Evolutionary conservation across 2,888 invertebrate genomes (phyloP).

Genomic region (Lycaena phlaeas): DNA sequence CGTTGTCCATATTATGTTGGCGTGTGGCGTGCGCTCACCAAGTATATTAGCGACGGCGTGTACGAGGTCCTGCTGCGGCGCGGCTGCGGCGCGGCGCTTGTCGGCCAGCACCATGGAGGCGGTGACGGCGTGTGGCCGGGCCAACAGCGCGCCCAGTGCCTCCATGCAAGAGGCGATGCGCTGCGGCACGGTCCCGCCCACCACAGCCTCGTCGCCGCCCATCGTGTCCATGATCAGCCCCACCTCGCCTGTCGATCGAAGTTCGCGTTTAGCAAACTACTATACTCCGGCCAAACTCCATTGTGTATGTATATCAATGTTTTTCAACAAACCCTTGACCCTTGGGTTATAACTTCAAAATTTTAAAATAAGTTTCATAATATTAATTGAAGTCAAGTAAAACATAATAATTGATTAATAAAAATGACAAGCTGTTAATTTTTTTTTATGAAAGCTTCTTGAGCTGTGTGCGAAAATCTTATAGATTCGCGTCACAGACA

Average conservation of each 20-base stretch:
- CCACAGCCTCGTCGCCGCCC: constrained; percentile 90
- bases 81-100: constrained; percentile 76
- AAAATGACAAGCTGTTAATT: too few relatives aligned
- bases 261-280: too few relatives aligned
- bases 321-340: too few relatives aligned
- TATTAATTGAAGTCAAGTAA: too few relatives aligned
- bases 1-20: background rate
- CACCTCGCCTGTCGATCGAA: constrained; percentile 82
- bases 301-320: too few relatives aligned
- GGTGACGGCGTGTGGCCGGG: constrained; percentile 87
- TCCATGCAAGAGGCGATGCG: constrained; percentile 93
- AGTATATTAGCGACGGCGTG: constrained; percentile 91
- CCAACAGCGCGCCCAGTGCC: constrained; percentile 91
- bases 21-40: constrained; percentile 49
- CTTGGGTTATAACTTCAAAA: too few relatives aligned
- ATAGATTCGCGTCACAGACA: too few relatives aligned
- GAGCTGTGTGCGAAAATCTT: too few relatives aligned
- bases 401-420: too few relatives aligned
- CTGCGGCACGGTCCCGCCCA: constrained; percentile 97
- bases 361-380: too few relatives aligned
- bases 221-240: constrained; percentile 92
- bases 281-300: too few relatives aligned
- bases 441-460: too few relatives aligned
- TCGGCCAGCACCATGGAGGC: constrained; percentile 92
- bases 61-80: constrained; percentile 73